Evolutionary conservation across 1,140 invertebrate species (phyloP), one percentile per base, ranked within the genome.

Genomic region (Probaryconus sp.): DNA sequence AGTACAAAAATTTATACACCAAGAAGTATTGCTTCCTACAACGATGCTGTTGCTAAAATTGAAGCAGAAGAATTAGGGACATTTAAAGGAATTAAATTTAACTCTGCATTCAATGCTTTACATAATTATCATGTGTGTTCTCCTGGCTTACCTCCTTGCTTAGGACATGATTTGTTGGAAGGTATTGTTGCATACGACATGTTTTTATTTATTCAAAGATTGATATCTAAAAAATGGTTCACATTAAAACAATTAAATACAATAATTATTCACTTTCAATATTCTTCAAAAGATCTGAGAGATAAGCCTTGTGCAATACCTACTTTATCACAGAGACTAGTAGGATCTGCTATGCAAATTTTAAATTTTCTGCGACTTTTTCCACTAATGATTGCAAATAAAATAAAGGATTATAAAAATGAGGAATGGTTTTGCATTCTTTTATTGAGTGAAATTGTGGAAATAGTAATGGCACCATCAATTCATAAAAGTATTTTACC

Each of bases 111-210:
- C 30, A 73, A 77, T 37, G 9, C 60, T 21, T 45, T 76, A 37
- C 13, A 17, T 1, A 5, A 43, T 45, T 76, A 20, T 38, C 67
- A 76, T 30, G 61, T 76, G n/a, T 72, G 68, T 47, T 2, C 21
- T 10, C 56, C 68, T 17, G 76, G 76, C 13, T 55, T 79, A 31
- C 78, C 72, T 2, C 78, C 76, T 26, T 77, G 69, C 21, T 33
- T 77, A 13, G 71, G 45, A 3, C 78, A 76, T 60, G 78, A 79
- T 50, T 24, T 79, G 9, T 63, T 79, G 6, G 68, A 79, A 56
- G 69, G 78, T n/a, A 43, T 79, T 4, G 40, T 76, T 10, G 60
- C 70, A 0, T 77, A 63, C 16, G 74, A 80, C 58, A 28, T 80
- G 28, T n/a, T 40, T 16, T 31, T 80, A 10, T 67, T 17, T 33